Evolutionary conservation across 2,113 vertebrate genomes (phyloP), one percentile per base, ranked within the genome.

Genomic region (Microtus ochrogaster): DNA sequence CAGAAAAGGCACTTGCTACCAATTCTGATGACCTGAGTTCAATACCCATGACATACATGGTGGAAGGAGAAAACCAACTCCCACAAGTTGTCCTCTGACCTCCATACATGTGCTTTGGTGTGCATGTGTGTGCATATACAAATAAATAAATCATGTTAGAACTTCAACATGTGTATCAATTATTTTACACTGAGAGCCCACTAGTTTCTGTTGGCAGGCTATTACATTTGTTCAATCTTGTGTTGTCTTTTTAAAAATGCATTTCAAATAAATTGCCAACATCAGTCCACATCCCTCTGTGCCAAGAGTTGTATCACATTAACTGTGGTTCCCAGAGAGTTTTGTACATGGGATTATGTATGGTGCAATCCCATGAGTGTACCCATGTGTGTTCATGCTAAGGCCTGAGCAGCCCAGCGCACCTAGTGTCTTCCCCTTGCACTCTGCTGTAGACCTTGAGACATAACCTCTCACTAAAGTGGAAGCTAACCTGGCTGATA

Each of bases 311-410:
- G 33, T 3, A 44, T 68, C 72, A 85, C 36, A 66, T 63, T 84
- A 93, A 78, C 73, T 61, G 41, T 33, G 70, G 47, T 93, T 91
- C 49, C 79, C 58, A 55, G 55, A 86, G 93, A 36, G 7, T 47
- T 52, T 92, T 65, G 26, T 85, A 63, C 61, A 44, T 66, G 39
- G 61, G 22, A 13, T 22, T 41, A 17, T 44, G 61, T 65, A 65
- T 33, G n/a, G 22, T 84, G 61, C 61, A 44, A 65, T 39, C 16
- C 4, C 16, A 44, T 30, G 58, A 65, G 61, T 65, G 4, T 84
- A 26, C n/a, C n/a, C 26, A 7, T 47, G n/a, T 63, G n/a, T 65
- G 13, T 47, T 39, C 82, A 65, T 65, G 39, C 61, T 39, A 61
- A 84, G 39, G 3, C 16, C 61, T 44, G 61, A 47, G 61, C 61